Percentiles rank a stretch among this genome's conserved stretches.
Evolutionary conservation across 2,888 invertebrate genomes (phyloP).

Genomic region (Synergus umbraculus): DNA sequence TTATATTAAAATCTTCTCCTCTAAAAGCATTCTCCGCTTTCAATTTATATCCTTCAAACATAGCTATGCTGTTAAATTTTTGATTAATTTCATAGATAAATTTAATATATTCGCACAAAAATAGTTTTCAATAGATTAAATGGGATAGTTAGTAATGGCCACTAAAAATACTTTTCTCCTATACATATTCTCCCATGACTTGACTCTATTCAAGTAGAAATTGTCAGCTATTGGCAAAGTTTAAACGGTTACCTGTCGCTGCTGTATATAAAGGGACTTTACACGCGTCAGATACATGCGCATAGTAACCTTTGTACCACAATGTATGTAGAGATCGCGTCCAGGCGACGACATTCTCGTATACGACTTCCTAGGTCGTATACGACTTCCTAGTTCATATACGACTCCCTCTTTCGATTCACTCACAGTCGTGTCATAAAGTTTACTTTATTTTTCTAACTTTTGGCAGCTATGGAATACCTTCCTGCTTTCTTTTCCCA

Average conservation of each 20-base stretch:
- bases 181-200: not conserved
- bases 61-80: no score
- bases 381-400: not conserved
- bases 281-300: not conserved
- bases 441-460: conserved; percentile 36
- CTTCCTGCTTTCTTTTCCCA: not conserved
- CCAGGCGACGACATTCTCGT: not conserved
- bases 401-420: conserved; percentile 5
- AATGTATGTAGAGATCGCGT: not conserved
- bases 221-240: conserved; percentile 5
- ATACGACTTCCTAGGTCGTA: not conserved
- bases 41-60: no score
- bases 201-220: not conserved
- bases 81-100: not conserved
- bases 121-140: no score
- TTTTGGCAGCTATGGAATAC: conserved; percentile 27
- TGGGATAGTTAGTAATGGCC: no score
- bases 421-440: not conserved
- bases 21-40: not conserved
- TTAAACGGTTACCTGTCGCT: not conserved
- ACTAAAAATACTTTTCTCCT: not conserved
- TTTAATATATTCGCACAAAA: not conserved
- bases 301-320: not conserved
- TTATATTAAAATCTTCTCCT: not conserved
- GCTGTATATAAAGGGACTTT: not conserved